Percentiles rank a stretch among this genome's conserved stretches.
Evolutionary conservation across 1,140 invertebrate genomes (phyloP).

Genomic region (Galendromus occidentalis): DNA sequence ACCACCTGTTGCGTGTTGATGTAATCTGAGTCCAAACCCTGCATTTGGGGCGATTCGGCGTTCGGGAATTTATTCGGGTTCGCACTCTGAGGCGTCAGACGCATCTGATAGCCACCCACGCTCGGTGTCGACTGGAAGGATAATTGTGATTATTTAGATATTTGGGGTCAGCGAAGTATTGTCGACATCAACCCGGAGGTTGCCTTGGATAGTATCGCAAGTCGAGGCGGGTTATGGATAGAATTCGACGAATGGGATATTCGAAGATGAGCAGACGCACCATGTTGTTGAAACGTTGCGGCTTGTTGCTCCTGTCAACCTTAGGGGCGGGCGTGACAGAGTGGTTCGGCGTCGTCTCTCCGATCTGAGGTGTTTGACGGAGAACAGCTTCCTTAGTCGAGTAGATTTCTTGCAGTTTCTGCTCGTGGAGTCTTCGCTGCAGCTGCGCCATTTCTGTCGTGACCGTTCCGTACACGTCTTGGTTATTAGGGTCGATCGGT

Average conservation of each 20-base stretch:
- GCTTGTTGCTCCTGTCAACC: constrained; percentile 53
- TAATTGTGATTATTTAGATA: no score
- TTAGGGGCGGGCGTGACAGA: constrained; percentile 50
- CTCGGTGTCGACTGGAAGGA: not conserved
- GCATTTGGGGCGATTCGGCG: not conserved
- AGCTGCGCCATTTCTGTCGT: not conserved
- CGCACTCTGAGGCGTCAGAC: constrained; percentile 29
- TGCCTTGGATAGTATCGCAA: no score
- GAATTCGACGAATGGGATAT: no score
- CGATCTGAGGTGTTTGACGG: not conserved
- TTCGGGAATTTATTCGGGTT: not conserved
- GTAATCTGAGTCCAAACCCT: not conserved
- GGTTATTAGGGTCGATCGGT: not conserved
- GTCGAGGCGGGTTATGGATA: no score
- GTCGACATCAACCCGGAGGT: no score
- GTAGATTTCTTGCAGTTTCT: constrained; percentile 5
- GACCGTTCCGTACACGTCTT: not conserved
- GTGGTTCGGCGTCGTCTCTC: not conserved
- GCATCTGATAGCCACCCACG: not conserved
- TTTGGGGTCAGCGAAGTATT: no score
- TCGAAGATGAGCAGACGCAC: no score
- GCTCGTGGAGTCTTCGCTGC: constrained; percentile 1
- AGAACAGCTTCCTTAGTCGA: constrained; percentile 8
- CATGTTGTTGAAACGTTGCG: constrained; percentile 27
- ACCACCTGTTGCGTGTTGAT: constrained; percentile 4